These are phyloP conservation scores for Halcyon chelicuti DNA, from an alignment of 2,797 vertebrate species.

Conservation along the genomic window DNA sequence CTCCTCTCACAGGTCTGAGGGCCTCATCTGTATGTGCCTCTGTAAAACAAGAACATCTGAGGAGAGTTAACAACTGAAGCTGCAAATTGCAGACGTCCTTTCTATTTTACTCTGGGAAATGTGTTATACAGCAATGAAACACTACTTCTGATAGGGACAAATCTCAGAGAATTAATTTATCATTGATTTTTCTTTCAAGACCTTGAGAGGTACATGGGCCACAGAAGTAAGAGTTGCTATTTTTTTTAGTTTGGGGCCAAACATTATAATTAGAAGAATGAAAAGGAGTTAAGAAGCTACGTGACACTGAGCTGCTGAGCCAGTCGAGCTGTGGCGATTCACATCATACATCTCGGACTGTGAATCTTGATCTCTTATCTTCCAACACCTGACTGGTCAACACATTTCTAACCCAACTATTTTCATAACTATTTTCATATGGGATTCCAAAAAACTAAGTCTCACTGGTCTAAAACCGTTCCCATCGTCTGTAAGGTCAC, in stretches of 20 bases:
- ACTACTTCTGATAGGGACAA: background rate
- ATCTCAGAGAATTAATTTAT: background rate
- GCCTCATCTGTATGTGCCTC: background rate
- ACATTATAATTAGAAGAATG: background rate
- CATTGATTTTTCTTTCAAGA: background rate
- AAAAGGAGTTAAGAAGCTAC: background rate
- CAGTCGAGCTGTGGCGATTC: background rate
- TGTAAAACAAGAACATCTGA: background rate
- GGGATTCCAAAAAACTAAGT: background rate
- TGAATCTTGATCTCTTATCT: background rate
- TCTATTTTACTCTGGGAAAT: background rate
- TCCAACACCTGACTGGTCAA: background rate
- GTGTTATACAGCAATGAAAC: background rate
- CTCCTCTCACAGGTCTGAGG: background rate
- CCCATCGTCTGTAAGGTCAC: background rate
- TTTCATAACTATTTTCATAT: background rate
- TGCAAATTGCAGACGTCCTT: background rate
- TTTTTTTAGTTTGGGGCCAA: background rate
- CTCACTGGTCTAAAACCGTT: background rate
- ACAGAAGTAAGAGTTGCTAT: background rate
- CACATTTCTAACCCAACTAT: background rate
- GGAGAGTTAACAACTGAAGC: background rate
- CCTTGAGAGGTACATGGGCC: background rate
- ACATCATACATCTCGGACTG: fast-evolving
- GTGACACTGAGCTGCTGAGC: background rate